Conservation (phyloP, 2,888 invertebrate species). For the Drosophila phalerata region DNA sequence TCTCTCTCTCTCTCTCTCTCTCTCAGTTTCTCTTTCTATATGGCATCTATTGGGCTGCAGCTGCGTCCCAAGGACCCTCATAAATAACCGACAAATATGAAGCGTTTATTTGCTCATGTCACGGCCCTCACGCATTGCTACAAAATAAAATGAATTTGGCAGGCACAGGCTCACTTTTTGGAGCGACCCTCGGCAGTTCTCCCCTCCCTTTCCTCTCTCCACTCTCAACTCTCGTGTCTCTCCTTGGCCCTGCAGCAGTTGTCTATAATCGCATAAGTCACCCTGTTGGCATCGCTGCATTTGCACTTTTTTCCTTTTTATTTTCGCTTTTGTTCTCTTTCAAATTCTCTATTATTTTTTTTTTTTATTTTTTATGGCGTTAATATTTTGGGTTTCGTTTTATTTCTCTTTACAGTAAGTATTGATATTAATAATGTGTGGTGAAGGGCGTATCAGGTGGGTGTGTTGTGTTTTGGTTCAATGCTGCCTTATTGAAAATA, state of each 20-base stretch:
- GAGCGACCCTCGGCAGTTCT: slow-evolving; percentile 33
- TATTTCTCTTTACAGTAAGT: slow-evolving; percentile 36
- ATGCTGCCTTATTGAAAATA: slow-evolving; percentile 75
- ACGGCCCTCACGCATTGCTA: slow-evolving; percentile 66
- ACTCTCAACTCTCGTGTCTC: not conserved
- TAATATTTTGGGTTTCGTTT: slow-evolving; percentile 57
- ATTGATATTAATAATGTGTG: slow-evolving; percentile 64
- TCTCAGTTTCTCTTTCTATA: slow-evolving; percentile 18
- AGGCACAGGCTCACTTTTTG: slow-evolving; percentile 38
- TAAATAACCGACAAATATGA: slow-evolving; percentile 82
- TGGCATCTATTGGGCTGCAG: slow-evolving; percentile 51
- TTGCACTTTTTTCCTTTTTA: slow-evolving; percentile 66
- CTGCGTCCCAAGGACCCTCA: slow-evolving; percentile 80
- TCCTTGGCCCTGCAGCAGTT: slow-evolving; percentile 69
- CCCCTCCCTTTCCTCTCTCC: not conserved
- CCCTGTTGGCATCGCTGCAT: slow-evolving; percentile 80
- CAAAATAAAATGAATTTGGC: slow-evolving; percentile 66
- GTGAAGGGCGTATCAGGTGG: slow-evolving; percentile 51
- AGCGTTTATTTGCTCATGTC: slow-evolving; percentile 82
- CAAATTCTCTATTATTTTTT: slow-evolving; percentile 22
- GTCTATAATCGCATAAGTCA: slow-evolving; percentile 84
- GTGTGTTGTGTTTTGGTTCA: slow-evolving; percentile 69
- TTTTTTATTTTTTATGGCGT: slow-evolving; percentile 51
- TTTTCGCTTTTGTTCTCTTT: slow-evolving; percentile 40
- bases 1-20: slow-evolving; percentile 5